Evolutionary conservation across 1,140 invertebrate species (phyloP).

Genomic region (Conopomorpha cramerella): DNA sequence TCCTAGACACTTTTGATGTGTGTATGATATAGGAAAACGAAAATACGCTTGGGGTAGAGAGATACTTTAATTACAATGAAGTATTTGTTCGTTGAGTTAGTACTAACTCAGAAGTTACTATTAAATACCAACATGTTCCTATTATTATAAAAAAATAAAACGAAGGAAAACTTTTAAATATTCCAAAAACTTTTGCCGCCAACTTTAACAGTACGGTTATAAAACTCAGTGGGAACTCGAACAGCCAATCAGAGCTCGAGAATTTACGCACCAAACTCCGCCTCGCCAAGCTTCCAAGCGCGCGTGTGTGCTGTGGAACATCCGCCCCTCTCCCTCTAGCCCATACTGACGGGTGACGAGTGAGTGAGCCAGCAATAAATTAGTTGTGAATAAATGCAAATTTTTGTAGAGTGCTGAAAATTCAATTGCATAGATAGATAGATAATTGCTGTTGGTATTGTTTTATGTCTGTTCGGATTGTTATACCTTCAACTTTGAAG

Average conservation of each 20-base stretch:
- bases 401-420: too few species aligned
- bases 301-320: conserved; percentile 32
- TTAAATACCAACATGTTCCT: too few species aligned
- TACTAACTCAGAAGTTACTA: too few species aligned
- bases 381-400: conserved; percentile 36
- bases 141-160: too few species aligned
- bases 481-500: too few species aligned
- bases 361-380: conserved; percentile 18
- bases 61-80: too few species aligned
- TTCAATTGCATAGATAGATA: conserved; percentile 50
- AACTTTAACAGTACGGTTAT: conserved; percentile 26
- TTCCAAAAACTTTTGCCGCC: conserved; percentile 33
- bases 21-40: too few species aligned
- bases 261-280: conserved; percentile 24
- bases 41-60: too few species aligned
- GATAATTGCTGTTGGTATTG: too few species aligned
- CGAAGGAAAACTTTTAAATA: conserved; percentile 25
- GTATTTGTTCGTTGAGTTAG: too few species aligned
- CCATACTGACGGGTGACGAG: conserved; percentile 8
- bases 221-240: conserved; percentile 24
- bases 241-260: conserved; percentile 24
- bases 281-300: conserved; percentile 36
- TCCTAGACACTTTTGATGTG: too few species aligned
- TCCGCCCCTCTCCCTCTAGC: conserved; percentile 24
- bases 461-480: conserved; percentile 47